Conservation (phyloP, 2,797 vertebrate genomes). For the Alectoris magna region DNA sequence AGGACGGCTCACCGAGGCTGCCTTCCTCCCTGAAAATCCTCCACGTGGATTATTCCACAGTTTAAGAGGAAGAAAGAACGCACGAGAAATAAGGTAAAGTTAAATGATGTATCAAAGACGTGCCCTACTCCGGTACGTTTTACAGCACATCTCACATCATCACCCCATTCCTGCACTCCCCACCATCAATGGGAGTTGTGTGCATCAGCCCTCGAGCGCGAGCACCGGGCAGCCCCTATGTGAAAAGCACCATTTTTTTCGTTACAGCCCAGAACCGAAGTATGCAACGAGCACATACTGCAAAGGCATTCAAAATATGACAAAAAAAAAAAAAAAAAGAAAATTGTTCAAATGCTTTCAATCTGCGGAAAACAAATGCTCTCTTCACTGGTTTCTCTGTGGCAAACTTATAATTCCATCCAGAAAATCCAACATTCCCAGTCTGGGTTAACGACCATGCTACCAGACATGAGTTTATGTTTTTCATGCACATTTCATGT, state of each 20-base stretch:
- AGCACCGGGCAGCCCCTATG: neutral
- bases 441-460: slow-evolving; percentile 73
- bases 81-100: neutral
- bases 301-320: slow-evolving; percentile 58
- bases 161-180: neutral
- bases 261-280: neutral
- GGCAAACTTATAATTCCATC: slow-evolving; percentile 68
- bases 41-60: neutral
- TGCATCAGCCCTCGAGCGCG: neutral
- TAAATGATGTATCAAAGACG: neutral
- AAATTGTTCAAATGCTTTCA: slow-evolving; percentile 49
- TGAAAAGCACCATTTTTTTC: slow-evolving; percentile 18
- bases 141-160: neutral
- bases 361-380: slow-evolving; percentile 49
- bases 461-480: slow-evolving; percentile 78
- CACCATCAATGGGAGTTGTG: neutral
- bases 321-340: neutral
- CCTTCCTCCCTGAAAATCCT: neutral
- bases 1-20: neutral
- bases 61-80: neutral
- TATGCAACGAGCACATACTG: neutral
- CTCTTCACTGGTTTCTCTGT: slow-evolving; percentile 61
- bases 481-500: slow-evolving; percentile 85
- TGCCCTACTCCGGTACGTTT: neutral
- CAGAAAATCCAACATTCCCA: slow-evolving; percentile 69